phyloP scores from a whole-genome alignment of 1,140 invertebrate genomes.

The Tribolium castaneum region DNA sequence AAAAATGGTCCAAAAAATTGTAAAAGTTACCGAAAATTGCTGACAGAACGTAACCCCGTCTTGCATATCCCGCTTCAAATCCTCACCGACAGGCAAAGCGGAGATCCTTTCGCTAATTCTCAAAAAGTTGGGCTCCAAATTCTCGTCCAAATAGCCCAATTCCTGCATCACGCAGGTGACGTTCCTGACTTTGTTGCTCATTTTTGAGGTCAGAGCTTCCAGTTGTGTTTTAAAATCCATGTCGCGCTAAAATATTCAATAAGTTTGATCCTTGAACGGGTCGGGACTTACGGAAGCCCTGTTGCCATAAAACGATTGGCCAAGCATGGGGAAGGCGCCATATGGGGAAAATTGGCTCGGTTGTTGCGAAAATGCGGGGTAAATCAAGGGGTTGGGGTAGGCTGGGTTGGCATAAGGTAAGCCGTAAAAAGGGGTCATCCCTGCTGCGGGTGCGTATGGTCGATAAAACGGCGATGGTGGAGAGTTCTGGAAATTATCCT shows the following conservation, averaged over 20 bases:
- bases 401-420: constrained; percentile 43
- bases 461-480: constrained; percentile 47
- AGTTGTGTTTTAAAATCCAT: constrained; percentile 70
- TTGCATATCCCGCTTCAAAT: constrained; percentile 72
- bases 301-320: constrained; percentile 55
- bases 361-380: constrained; percentile 57
- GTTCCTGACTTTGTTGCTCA: constrained; percentile 68
- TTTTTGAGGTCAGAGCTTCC: constrained; percentile 67
- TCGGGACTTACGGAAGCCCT: constrained; percentile 59
- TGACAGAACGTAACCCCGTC: constrained; percentile 73
- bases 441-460: constrained; percentile 46
- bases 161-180: constrained; percentile 77
- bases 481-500: constrained; percentile 46
- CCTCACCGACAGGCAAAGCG: constrained; percentile 69
- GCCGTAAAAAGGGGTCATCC: constrained; percentile 34
- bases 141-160: constrained; percentile 73
- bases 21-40: constrained; percentile 70
- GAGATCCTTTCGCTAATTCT: constrained; percentile 71
- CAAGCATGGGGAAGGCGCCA: constrained; percentile 53
- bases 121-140: constrained; percentile 72
- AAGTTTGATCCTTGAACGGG: not conserved
- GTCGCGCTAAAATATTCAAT: constrained; percentile 64
- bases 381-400: constrained; percentile 55
- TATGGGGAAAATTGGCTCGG: constrained; percentile 54
- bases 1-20: not conserved